These are phyloP conservation scores for Gymnarchus niloticus DNA, from an alignment of 2,113 vertebrate species.

Conservation along the genomic window DNA sequence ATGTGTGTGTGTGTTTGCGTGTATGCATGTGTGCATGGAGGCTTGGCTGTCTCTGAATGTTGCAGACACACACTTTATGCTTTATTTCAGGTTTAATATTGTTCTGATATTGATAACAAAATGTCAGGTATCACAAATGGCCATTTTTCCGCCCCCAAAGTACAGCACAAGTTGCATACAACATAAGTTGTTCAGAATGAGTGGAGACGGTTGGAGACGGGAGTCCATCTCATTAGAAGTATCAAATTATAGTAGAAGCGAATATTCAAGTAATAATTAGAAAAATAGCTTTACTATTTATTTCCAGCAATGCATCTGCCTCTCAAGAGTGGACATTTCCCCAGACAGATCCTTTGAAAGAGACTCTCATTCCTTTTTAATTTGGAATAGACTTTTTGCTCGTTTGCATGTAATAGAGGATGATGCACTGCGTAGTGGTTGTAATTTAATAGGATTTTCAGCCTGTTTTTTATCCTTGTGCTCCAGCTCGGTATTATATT, in stretches of 20 bases:
- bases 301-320: not conserved
- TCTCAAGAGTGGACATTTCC: not conserved
- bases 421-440: not conserved
- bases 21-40: not conserved
- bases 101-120: not conserved
- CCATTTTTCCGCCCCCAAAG: too few species aligned
- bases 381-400: not conserved
- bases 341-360: not conserved
- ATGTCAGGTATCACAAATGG: too few species aligned
- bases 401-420: not conserved
- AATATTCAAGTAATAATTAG: not conserved
- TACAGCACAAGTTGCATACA: too few species aligned
- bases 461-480: not conserved
- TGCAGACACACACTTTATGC: not conserved
- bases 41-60: not conserved
- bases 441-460: conserved; percentile 17
- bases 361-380: not conserved
- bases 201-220: too few species aligned
- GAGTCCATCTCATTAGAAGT: too few species aligned
- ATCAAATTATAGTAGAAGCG: not conserved
- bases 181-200: too few species aligned
- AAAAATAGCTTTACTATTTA: not conserved
- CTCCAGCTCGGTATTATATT: not conserved
- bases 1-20: not conserved
- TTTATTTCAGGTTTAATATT: not conserved